Evolutionary conservation across 2,113 vertebrate species (phyloP).

Genomic region (Ictalurus furcatus): DNA sequence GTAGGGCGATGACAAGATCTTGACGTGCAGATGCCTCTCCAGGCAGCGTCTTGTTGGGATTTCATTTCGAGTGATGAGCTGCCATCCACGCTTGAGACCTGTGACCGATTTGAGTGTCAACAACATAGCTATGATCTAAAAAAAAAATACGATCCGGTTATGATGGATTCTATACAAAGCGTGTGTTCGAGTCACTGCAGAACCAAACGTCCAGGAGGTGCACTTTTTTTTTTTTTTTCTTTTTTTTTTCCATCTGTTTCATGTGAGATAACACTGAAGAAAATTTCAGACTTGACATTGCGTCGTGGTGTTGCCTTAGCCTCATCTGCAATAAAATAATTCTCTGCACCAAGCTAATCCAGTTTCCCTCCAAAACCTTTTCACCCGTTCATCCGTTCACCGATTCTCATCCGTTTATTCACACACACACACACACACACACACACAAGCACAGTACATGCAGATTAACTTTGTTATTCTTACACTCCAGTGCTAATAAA

Average conservation of each 20-base stretch:
- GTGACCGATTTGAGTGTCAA: not conserved
- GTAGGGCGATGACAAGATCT: not conserved
- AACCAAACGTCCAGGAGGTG: not conserved
- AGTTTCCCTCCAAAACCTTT: conserved; percentile 14
- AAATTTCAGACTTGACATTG: not conserved
- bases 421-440: conserved; percentile 25
- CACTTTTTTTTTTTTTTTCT: no score
- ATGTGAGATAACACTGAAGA: not conserved
- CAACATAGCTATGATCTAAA: not conserved
- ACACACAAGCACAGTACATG: not conserved
- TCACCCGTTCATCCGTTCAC: conserved; percentile 27
- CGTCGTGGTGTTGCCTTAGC: not conserved
- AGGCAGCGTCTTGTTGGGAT: not conserved
- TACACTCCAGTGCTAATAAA: conserved; percentile 39
- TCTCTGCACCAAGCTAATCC: conserved; percentile 7
- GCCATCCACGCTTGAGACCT: not conserved
- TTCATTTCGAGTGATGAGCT: not conserved
- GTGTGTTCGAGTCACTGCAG: not conserved
- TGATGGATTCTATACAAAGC: not conserved
- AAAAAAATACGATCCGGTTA: not conserved
- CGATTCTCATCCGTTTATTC: conserved; percentile 10
- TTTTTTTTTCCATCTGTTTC: not conserved
- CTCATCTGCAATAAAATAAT: conserved; percentile 1
- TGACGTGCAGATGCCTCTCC: not conserved
- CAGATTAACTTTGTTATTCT: conserved; percentile 4